Base-by-base conservation (phyloP, 1,140 invertebrate genomes). In the Heliconius hermathena region DNA sequence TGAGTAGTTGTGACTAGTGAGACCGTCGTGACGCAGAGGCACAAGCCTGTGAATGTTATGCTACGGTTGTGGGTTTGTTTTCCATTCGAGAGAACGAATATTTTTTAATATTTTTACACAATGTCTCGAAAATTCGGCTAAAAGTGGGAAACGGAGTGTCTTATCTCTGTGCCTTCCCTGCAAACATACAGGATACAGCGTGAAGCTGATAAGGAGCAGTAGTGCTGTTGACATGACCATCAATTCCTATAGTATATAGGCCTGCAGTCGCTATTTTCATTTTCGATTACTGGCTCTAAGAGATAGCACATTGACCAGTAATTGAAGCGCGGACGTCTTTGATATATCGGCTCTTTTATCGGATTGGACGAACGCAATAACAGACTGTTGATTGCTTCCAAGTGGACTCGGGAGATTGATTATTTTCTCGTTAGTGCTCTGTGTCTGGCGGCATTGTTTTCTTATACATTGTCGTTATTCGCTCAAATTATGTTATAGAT, bases 291-390 rank as follows among this genome's bases (percentile, higher is more conserved):
- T 91, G 91, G 81, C 75, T 88, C 88, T 88, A 88, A 87, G 82
- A 93, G 90, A 93, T 92, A 92, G 86, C 87, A 91, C 87, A 91
- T 89, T 90, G 89, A 84, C 84, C 82, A 89, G 93, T 95, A 95
- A 95, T 95, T 94, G 94, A 92, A 91, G 90, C 89, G 84, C 87
- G 89, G 90, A 92, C 93, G 90, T 95, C 93, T 95, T 95, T 95
- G 94, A 95, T 94, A 94, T 91, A 95, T 95, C 93, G 92, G 79
- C 87, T 91, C 93, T 93, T 92, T 94, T 94, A 95, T 94, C 92
- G 89, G 89, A 94, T 94, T 92, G 90, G 89, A 93, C 90, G 90
- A 92, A 94, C 93, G 92, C 90, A 95, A 95, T 95, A 95, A 94
- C 91, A 93, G 89, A 93, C 88, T 87, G 88, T 91, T 95, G 94